A percentile compares a stretch with the other conserved stretches of the same genome.
These are phyloP conservation scores for Trigoniulus corallinus DNA, from an alignment of 1,140 invertebrate genomes.

Conservation along the genomic window DNA sequence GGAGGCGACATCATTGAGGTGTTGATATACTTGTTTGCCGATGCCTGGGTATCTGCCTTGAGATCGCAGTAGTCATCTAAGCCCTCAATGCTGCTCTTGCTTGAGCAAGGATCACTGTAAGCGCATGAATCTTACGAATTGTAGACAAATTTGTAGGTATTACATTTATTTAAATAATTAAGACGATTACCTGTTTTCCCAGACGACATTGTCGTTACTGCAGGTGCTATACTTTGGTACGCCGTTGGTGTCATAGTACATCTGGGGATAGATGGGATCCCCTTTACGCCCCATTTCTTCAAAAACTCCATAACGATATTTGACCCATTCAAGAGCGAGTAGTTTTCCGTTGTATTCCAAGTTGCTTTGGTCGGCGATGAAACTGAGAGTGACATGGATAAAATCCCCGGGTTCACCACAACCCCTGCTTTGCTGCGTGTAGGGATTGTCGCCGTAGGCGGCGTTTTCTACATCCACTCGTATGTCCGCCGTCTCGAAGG, in stretches of 20 bases:
- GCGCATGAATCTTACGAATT: too few relatives aligned
- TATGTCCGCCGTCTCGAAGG: constrained; percentile 25
- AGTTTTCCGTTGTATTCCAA: constrained; percentile 22
- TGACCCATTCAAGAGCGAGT: constrained; percentile 43
- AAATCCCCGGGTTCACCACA: constrained; percentile 40
- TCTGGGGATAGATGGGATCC: constrained; percentile 37
- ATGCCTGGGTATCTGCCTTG: neutral
- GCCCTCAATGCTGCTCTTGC: too few relatives aligned
- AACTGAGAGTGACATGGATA: constrained; percentile 29
- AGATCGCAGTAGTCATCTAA: neutral
- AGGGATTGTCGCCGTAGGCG: constrained; percentile 31
- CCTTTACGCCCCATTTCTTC: constrained; percentile 41
- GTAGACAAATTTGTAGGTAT: too few relatives aligned
- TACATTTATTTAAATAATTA: too few relatives aligned
- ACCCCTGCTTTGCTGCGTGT: constrained; percentile 38
- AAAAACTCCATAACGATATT: constrained; percentile 50
- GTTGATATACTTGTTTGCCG: neutral
- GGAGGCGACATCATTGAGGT: neutral
- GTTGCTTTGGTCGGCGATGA: neutral
- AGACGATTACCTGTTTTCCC: too few relatives aligned
- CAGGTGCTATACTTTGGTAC: neutral
- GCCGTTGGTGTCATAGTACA: constrained; percentile 13
- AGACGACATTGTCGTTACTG: neutral
- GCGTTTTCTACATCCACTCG: constrained; percentile 30
- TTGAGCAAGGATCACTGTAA: too few relatives aligned